phyloP scores from a whole-genome alignment of 2,797 vertebrate species.

The Danionella dracula region DNA sequence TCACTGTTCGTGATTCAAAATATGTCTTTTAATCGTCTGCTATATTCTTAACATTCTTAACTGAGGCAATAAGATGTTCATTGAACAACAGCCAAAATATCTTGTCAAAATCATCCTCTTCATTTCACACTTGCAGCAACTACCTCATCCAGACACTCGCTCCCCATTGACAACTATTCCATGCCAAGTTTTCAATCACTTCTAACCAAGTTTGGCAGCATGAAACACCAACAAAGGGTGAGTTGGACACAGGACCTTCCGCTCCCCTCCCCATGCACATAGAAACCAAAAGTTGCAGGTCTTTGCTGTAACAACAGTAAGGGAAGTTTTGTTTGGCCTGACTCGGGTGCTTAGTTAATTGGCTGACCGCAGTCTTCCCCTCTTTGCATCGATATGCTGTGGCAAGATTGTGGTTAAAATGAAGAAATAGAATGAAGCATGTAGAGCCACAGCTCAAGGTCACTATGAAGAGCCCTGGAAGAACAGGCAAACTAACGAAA shows the following conservation, averaged over 20 bases:
- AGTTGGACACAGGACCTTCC: slow-evolving; percentile 45
- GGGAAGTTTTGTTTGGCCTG: slow-evolving; percentile 77
- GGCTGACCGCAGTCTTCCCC: slow-evolving; percentile 68
- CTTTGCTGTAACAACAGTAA: slow-evolving; percentile 68
- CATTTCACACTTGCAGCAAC: slow-evolving; percentile 2
- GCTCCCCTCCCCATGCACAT: slow-evolving; percentile 47
- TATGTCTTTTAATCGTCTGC: no score
- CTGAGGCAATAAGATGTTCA: no score
- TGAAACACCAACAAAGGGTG: slow-evolving; percentile 57
- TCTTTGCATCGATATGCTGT: slow-evolving; percentile 60
- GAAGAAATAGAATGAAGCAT: slow-evolving; percentile 47
- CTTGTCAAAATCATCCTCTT: neutral
- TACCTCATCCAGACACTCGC: slow-evolving; percentile 23
- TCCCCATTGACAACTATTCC: slow-evolving; percentile 34
- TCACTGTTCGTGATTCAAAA: no score
- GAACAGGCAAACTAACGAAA: neutral
- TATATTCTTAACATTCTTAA: no score
- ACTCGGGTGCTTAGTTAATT: slow-evolving; percentile 64
- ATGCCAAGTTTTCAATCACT: slow-evolving; percentile 38
- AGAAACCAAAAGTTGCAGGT: slow-evolving; percentile 69
- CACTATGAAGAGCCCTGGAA: slow-evolving; percentile 32
- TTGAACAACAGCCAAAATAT: no score
- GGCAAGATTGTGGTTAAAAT: slow-evolving; percentile 55
- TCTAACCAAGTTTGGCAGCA: slow-evolving; percentile 21
- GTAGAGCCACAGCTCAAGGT: slow-evolving; percentile 43